A percentile compares a stretch with the other conserved stretches of the same genome.
Evolutionary conservation across 1,140 invertebrate species (phyloP).

Genomic region (Drosophila busckii): DNA sequence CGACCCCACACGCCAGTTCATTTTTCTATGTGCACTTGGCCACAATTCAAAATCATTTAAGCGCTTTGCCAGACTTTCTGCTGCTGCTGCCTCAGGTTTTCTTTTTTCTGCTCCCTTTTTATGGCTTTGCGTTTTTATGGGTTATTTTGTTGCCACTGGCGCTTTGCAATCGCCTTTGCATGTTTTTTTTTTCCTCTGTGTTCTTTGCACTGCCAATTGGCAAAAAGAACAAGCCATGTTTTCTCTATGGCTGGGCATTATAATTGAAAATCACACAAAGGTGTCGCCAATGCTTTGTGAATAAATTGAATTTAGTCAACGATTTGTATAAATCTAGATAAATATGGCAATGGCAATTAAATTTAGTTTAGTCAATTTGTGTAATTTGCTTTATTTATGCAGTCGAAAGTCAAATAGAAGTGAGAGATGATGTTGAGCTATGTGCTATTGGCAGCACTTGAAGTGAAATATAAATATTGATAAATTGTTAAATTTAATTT

Average conservation of each 20-base stretch:
- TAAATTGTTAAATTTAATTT: no score
- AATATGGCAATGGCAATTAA: conserved; percentile 23
- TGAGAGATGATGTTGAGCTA: no score
- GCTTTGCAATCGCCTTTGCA: conserved; percentile 62
- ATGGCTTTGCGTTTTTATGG: conserved; percentile 47
- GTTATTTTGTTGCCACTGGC: conserved; percentile 66
- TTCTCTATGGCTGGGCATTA: conserved; percentile 58
- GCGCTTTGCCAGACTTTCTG: conserved; percentile 40
- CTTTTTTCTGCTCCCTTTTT: conserved; percentile 39
- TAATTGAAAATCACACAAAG: conserved; percentile 74
- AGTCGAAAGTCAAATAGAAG: no score
- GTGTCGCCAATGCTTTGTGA: conserved; percentile 70
- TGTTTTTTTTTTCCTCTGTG: no score
- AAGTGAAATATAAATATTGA: no score
- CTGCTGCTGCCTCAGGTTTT: conserved; percentile 26
- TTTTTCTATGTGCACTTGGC: conserved; percentile 46
- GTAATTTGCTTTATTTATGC: no score
- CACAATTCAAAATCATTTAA: conserved; percentile 74
- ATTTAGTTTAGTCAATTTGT: no score
- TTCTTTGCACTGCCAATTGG: conserved; percentile 19
- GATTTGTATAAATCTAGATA: conserved; percentile 52
- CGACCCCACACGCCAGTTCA: not conserved
- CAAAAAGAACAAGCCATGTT: conserved; percentile 49
- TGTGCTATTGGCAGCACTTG: no score
- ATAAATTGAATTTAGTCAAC: conserved; percentile 77